Evolutionary conservation across 1,140 invertebrate genomes (phyloP).

Genomic region (Stenopsyche tienmushanensis): DNA sequence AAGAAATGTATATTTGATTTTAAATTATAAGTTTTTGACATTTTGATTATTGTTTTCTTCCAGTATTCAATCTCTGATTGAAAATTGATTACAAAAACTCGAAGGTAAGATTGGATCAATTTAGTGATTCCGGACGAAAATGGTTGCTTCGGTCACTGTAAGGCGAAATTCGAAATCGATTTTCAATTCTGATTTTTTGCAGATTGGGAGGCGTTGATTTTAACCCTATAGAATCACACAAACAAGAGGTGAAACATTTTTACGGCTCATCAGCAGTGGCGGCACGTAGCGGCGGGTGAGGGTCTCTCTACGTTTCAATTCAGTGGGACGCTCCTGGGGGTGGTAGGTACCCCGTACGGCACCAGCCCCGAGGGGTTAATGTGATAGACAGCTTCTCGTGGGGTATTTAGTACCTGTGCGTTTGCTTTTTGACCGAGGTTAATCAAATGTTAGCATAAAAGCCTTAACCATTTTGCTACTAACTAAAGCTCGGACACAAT

Average conservation of each 20-base stretch:
- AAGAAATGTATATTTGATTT: too few relatives aligned
- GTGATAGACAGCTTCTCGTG: constrained; percentile 29
- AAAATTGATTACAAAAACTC: too few relatives aligned
- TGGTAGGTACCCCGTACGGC: not conserved
- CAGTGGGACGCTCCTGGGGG: constrained; percentile 11
- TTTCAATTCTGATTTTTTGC: not conserved
- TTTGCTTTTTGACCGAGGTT: not conserved
- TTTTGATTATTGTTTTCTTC: too few relatives aligned
- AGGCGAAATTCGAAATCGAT: too few relatives aligned
- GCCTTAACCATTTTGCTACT: too few relatives aligned
- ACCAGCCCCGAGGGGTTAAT: constrained; percentile 17
- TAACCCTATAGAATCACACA: not conserved
- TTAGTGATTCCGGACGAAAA: too few relatives aligned
- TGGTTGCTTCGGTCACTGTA: too few relatives aligned
- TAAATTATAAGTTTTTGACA: too few relatives aligned
- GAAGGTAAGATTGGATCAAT: too few relatives aligned
- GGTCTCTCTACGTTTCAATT: constrained; percentile 37
- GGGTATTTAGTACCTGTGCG: constrained; percentile 1
- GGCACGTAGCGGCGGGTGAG: constrained; percentile 23
- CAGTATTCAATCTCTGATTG: too few relatives aligned
- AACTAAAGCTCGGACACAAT: too few relatives aligned
- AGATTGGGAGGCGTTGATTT: not conserved
- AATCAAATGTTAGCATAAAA: too few relatives aligned
- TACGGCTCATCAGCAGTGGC: constrained; percentile 29
- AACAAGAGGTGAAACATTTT: constrained; percentile 25